phyloP scores from a whole-genome alignment of 2,113 vertebrate species.

The Tragulus kanchil region DNA sequence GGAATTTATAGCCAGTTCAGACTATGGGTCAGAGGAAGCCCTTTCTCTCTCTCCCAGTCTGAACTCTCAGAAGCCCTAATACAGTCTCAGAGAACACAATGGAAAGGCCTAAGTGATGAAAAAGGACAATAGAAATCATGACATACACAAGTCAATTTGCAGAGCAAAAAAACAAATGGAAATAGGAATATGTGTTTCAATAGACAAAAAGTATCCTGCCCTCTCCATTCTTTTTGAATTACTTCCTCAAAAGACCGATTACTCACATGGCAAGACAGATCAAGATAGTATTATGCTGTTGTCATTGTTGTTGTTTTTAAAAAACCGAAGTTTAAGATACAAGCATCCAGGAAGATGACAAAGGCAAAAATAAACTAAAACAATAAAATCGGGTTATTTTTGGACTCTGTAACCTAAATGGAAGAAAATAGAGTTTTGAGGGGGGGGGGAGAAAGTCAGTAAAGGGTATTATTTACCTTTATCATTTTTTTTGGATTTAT shows the following conservation, averaged over 20 bases:
- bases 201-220: background rate
- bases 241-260: background rate
- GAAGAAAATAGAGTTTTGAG: background rate
- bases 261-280: background rate
- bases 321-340: background rate
- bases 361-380: background rate
- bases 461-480: background rate
- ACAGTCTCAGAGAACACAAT: background rate
- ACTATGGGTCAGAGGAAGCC: accelerated
- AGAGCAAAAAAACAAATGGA: background rate
- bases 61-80: background rate
- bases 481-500: background rate
- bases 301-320: background rate
- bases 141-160: background rate
- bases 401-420: background rate
- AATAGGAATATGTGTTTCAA: background rate
- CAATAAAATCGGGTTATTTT: background rate
- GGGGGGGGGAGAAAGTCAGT: accelerated
- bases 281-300: background rate
- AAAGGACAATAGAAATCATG: background rate
- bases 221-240: background rate
- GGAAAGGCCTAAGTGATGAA: background rate
- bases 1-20: background rate
- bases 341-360: background rate
- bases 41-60: background rate